Conservation (phyloP, 1,140 invertebrate genomes). For the Drosophila rhopaloa region DNA sequence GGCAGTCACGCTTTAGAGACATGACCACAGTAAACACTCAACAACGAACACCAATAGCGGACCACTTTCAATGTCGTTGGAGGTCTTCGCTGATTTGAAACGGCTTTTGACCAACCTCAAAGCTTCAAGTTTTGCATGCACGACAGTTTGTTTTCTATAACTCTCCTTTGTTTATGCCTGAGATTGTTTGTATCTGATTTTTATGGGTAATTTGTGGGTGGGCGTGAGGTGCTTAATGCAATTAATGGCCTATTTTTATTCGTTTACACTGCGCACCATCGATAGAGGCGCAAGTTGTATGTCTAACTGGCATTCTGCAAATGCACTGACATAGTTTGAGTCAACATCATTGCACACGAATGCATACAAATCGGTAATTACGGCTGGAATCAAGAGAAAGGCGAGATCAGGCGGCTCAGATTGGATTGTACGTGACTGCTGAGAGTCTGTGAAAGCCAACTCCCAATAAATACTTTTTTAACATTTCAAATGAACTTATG, state of each 20-base stretch:
- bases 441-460: slow-evolving; percentile 28
- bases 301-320: slow-evolving; percentile 52
- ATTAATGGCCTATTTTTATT: slow-evolving; percentile 58
- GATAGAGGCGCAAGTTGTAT: slow-evolving; percentile 37
- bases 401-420: slow-evolving; percentile 37
- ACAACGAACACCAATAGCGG: background rate
- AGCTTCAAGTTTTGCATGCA: slow-evolving; percentile 61
- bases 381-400: slow-evolving; percentile 37
- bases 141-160: slow-evolving; percentile 46
- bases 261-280: slow-evolving; percentile 48
- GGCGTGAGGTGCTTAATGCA: slow-evolving; percentile 60
- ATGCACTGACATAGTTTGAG: slow-evolving; percentile 69
- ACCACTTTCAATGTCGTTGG: slow-evolving; percentile 58
- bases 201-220: slow-evolving; percentile 46
- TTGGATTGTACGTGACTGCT: slow-evolving; percentile 32
- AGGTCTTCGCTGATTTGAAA: slow-evolving; percentile 44
- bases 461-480: background rate
- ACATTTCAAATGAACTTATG: background rate
- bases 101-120: slow-evolving; percentile 74
- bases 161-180: slow-evolving; percentile 33
- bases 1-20: slow-evolving; percentile 16
- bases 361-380: slow-evolving; percentile 73
- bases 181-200: slow-evolving; percentile 31
- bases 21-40: slow-evolving; percentile 12
- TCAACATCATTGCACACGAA: slow-evolving; percentile 42